Evolutionary conservation across 2,797 vertebrate genomes (phyloP), one percentile per base, ranked within the genome.

Genomic region (Steatocranus sp.): DNA sequence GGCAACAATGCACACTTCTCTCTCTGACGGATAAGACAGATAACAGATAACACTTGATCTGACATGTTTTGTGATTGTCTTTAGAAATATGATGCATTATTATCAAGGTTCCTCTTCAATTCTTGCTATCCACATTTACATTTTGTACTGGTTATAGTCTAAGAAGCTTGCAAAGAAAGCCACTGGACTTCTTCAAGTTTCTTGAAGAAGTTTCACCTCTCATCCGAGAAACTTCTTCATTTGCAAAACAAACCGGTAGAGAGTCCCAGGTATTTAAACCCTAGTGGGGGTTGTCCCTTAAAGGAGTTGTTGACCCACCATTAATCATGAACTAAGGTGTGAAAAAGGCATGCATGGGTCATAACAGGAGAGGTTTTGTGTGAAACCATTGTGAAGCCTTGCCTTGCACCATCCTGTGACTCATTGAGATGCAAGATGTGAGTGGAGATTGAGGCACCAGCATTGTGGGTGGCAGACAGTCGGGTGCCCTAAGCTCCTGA

Each of bases 171-270:
- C 10, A 61, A 61, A 61, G 18, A 61, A 61, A 61, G 30, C 56
- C 30, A 34, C 30, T 61, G 30, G 56, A 34, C 30, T 0, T 61
- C 30, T 61, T 61, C n/a, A 61, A 61, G 18, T 34, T 61, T 34
- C 56, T 58, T 61, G 10, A 61, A 61, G 56, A 61, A 3, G 30
- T 61, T 61, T 61, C 56, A 12, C 30, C 4, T 61, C 18, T 12
- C 56, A 61, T 0, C 30, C 0, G 1, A 61, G 56, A n/a, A 61
- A 34, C 10, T 61, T 61, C 56, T 61, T 61, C 10, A 61, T 34
- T 61, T 61, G 56, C 10, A 61, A 34, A 61, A 12, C 30, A n/a
- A 61, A 61, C 11, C 18, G 1, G 10, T 34, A 18, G 56, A 58
- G 17, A n/a, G 18, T 34, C 18, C 18, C 30, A n/a, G 30, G 18